Base-by-base conservation (phyloP, 2,888 invertebrate genomes). In the Chloroclystis v-ata region DNA sequence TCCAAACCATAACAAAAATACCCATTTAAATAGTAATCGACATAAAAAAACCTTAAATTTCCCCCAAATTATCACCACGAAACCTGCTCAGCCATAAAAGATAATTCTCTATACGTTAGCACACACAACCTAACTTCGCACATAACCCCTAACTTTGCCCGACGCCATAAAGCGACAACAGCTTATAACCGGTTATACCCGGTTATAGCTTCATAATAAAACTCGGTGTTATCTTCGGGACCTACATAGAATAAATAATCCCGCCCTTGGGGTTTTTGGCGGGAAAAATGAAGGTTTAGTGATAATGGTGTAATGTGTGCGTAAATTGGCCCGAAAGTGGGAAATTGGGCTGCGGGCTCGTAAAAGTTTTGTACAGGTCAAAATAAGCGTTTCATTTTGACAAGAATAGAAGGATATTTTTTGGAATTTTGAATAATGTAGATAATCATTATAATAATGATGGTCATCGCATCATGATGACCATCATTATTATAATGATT, bases 41-140 rank as follows among this genome's bases (percentile, higher is more conserved):
- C 20, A 16, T 20, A 16, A 35, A 0, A 33, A 26, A 33, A 28
- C 28, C 35, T 10, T 16, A 20, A 43, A 20, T 9, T 26, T 11
- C 35, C 20, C 8, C 16, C 20, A 7, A 37, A 46, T 40, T 35
- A 24, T 5, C 29, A 4, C 5, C 20, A 16, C 26, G 46, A 30
- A 47, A 33, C 43, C 25, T 37, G 43, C 41, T 51, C 47, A 52
- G 28, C 35, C 35, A 39, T 49, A 54, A 42, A 28, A 52, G 57
- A 57, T 57, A 54, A 54, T 52, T 49, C 44, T 52, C 54, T 57
- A 52, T 52, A 49, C 50, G 56, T 56, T 52, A 49, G 52, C 47
- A 26, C 52, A 41, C 43, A 47, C 48, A 47, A 30, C 26, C 28
- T 20, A 33, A 33, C 11, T 35, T 35, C 20, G 20, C 35, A 10